Evolutionary conservation across 2,888 invertebrate species (phyloP), one percentile per base, ranked within the genome.

Genomic region (Idaea dimidiata): DNA sequence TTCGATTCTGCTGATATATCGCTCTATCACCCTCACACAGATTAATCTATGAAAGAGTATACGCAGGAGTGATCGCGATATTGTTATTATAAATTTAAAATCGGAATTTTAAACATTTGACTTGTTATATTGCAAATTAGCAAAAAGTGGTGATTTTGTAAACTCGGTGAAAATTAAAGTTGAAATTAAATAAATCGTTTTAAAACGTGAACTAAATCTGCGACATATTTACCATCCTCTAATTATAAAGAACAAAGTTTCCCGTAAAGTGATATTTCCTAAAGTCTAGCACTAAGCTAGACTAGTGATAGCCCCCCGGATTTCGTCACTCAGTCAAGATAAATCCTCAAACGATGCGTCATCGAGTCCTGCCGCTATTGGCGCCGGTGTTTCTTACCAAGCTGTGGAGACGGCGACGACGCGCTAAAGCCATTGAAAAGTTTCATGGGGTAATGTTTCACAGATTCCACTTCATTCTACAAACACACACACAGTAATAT

Each of bases 331-430:
- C 69, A 69, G 72, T 73, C 91, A 91, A 89, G 72, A 92, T 92
- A 89, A 92, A 92, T 78, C 92, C 92, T 0, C 91, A 88, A 84
- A 90, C 90, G 74, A 92, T 92, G 93, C 84, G 91, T 3, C 89
- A 90, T 77, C 89, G 92, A 0, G 86, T 90, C 66, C 81, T 92
- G 76, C 91, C 93, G 64, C 72, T 91, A 67, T 75, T 91, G 78
- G 89, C 89, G 31, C 90, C 92, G 62, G 84, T 90, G 77, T 91
- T 92, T 64, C 78, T 91, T 14, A 86, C 93, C 60, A 91, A 90
- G 75, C 72, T 91, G 17, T 90, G 89, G 87, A 74, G 89, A 62
- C 76, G 87, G 54, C 72, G 87, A 17, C 80, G 88, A 0, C 79
- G 89, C 0, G 88, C 87, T 1, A 92, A 90, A 70, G 88, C 88